Base-by-base conservation (phyloP, 2,888 invertebrate genomes). In the Nycteola revayana region DNA sequence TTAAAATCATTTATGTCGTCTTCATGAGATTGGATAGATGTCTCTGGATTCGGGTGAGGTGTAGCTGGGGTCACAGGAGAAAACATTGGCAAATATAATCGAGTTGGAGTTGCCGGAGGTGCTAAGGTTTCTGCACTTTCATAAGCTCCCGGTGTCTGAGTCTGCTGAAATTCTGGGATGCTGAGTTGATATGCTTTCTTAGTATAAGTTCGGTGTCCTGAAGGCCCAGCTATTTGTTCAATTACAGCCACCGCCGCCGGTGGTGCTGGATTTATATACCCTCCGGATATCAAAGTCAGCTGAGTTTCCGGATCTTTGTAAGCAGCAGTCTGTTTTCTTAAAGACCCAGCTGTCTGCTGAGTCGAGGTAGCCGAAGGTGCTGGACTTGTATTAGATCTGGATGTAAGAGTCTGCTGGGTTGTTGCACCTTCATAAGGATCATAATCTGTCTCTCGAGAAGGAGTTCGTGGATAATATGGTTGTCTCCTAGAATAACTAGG, bases 1-100 rank as follows among this genome's bases (percentile, higher is more conserved):
- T 42, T 42, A 37, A 42, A 42, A 42, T 42, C 36, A 36, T 9
- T 42, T 42, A 42, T 42, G n/a, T 42, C 42, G 42, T 42, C 37
- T 42, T 42, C 42, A 37, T 42, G 42, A 42, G 42, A 42, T 38
- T 42, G 42, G 42, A 42, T 42, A 42, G 37, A 38, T 42, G 42
- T 37, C 42, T 42, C 42, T 42, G 31, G 42, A 42, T 42, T 38
- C 35, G 42, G 42, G 36, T 36, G 33, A 42, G 42, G 42, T 42
- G 42, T 36, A 36, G 42, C 42, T 42, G 42, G 42, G 7, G 36
- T 42, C 11, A 42, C n/a, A 7, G 37, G 37, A 7, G 28, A 35
- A 35, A 35, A 29, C 7, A 35, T 35, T 37, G 37, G 37, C 37
- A 37, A 32, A 37, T 3, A 40, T 40, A 40, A 40, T 35, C 9